Base-by-base conservation (phyloP, 2,888 invertebrate genomes). In the Heliconius erato region DNA sequence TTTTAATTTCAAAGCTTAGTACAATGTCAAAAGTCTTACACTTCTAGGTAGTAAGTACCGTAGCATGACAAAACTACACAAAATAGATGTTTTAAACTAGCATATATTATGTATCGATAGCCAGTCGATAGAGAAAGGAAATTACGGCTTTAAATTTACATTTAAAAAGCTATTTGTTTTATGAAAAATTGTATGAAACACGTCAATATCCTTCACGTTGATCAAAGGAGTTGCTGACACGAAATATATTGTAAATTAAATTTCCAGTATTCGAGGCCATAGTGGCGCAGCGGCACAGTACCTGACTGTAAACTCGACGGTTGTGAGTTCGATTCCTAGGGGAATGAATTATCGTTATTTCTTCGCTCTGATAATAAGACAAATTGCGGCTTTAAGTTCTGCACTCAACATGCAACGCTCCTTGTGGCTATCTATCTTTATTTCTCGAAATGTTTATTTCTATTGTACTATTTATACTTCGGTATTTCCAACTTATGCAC, bases 121-220 rank as follows among this genome's bases (percentile, higher is more conserved):
- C 44, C n/a, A 44, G 44, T 71, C 71, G n/a, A 71, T 44, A 71
- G 16, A 71, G 14, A 44, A 71, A 44, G 71, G 12, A 71, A 71
- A 6, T 44, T 71, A 44, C n/a, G 44, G 14, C 40, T 14, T 6
- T 71, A 71, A 44, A 71, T 44, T 71, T 71, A 44, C n/a, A n/a
- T 71, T 71, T n/a, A 7, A 71, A 71, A 44, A 71, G 44, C 44
- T 71, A 44, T 71, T 40, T 44, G 44, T 71, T 71, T n/a, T n/a
- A 44, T 71, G 16, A 71, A 44, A n/a, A 35, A 1, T 35, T 71
- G n/a, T 44, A 40, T n/a, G 23, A 44, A 71, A 71, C n/a, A n/a
- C 40, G 71, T 71, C 71, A 71, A 44, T 44, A 71, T 71, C 14
- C n/a, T 71, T 71, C 44, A 67, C 14, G 2, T 44, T 71, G 65